A percentile compares a stretch with the other conserved stretches of the same genome.
Evolutionary conservation across 2,888 invertebrate species (phyloP).

Genomic region (Ferrisia virgata): DNA sequence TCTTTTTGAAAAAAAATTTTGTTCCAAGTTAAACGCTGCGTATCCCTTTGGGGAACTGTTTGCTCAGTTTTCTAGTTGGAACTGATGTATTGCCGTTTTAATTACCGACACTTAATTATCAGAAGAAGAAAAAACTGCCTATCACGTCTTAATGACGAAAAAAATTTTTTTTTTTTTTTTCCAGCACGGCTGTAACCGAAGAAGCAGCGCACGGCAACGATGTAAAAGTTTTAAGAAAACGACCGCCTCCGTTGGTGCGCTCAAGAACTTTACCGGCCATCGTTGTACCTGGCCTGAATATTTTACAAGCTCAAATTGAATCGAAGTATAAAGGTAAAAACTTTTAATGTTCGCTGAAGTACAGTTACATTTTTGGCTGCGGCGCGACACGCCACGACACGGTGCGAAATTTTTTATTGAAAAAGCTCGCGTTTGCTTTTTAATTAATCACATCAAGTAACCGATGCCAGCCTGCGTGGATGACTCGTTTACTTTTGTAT

Average conservation of each 20-base stretch:
- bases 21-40: too few relatives aligned
- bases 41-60: too few relatives aligned
- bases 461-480: background rate
- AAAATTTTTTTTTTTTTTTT: background rate
- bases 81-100: too few relatives aligned
- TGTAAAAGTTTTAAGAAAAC: conserved; percentile 49
- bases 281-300: conserved; percentile 77
- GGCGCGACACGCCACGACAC: too few relatives aligned
- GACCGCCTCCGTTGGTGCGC: conserved; percentile 73
- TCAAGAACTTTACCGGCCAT: conserved; percentile 85
- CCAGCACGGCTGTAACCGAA: conserved; percentile 15
- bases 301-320: conserved; percentile 78
- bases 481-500: background rate
- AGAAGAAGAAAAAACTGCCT: too few relatives aligned
- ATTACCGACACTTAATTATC: too few relatives aligned
- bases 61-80: too few relatives aligned
- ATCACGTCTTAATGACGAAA: background rate
- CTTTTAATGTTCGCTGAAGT: conserved; percentile 3
- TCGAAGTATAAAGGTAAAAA: conserved; percentile 59
- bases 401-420: background rate
- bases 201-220: conserved; percentile 3
- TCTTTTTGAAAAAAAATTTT: too few relatives aligned
- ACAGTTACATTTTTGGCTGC: background rate
- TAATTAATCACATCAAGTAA: background rate
- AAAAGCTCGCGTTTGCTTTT: background rate